phyloP scores from a whole-genome alignment of 2,888 invertebrate genomes.

The Dermolepida albohirtum region DNA sequence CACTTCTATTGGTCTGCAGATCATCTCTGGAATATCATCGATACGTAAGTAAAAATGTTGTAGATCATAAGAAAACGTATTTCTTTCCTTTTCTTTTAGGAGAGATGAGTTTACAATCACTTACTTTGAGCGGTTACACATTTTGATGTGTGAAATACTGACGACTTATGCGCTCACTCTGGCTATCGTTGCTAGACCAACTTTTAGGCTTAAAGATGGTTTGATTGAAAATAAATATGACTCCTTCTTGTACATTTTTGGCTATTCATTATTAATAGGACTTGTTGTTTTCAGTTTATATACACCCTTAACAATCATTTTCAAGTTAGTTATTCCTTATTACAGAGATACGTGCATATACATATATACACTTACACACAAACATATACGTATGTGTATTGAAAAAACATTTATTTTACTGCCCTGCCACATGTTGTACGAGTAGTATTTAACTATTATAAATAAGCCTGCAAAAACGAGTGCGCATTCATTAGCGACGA shows the following conservation, averaged over 20 bases:
- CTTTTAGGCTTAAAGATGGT: slow-evolving; percentile 43
- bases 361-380: too few relatives aligned
- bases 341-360: too few relatives aligned
- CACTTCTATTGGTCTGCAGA: slow-evolving; percentile 40
- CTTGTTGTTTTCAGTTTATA: slow-evolving; percentile 44
- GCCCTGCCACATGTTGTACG: too few relatives aligned
- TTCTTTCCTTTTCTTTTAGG: slow-evolving; percentile 32
- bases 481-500: too few relatives aligned
- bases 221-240: slow-evolving; percentile 43
- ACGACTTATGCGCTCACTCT: slow-evolving; percentile 43
- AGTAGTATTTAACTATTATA: too few relatives aligned
- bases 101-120: slow-evolving; percentile 41
- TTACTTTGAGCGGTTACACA: slow-evolving; percentile 45
- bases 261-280: slow-evolving; percentile 24
- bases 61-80: too few relatives aligned
- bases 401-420: too few relatives aligned
- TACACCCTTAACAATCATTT: slow-evolving; percentile 41
- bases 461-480: too few relatives aligned
- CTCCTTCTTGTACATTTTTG: slow-evolving; percentile 11
- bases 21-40: slow-evolving; percentile 45
- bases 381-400: too few relatives aligned
- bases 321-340: slow-evolving; percentile 42
- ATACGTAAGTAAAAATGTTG: neutral
- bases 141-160: slow-evolving; percentile 48
- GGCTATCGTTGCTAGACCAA: slow-evolving; percentile 42